These are phyloP conservation scores for Julus scandinavius DNA, from an alignment of 2,888 invertebrate genomes.

Conservation along the genomic window DNA sequence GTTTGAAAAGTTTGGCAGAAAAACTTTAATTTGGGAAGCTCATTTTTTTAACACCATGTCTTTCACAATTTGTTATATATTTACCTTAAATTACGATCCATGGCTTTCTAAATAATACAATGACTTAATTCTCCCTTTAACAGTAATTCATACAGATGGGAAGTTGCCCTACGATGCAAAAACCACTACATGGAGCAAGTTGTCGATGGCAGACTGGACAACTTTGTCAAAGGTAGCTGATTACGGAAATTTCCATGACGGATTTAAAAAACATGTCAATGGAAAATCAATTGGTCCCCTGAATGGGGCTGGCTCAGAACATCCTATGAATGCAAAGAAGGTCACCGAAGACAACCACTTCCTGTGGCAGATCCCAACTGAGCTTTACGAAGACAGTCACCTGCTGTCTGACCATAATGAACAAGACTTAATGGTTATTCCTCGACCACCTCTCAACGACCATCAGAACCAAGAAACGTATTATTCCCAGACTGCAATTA, in stretches of 20 bases:
- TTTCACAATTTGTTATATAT: no score
- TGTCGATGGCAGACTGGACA: background rate
- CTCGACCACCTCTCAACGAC: background rate
- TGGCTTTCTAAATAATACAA: no score
- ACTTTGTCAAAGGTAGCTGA: background rate
- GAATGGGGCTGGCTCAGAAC: background rate
- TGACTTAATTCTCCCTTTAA: no score
- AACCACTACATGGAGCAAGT: background rate
- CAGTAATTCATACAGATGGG: background rate
- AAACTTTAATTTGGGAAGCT: no score
- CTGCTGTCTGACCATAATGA: background rate
- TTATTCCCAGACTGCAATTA: background rate
- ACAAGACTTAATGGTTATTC: background rate
- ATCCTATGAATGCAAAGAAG: background rate
- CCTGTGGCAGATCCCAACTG: background rate
- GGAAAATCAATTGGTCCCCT: background rate
- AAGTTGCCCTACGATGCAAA: background rate
- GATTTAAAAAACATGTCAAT: background rate
- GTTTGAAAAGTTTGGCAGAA: no score
- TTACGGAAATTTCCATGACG: background rate
- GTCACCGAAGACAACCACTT: background rate
- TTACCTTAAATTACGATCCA: no score
- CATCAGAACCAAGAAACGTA: background rate
- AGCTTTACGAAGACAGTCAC: background rate
- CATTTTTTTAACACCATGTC: no score